A percentile compares a stretch with the other conserved stretches of the same genome.
These are phyloP conservation scores for Esperia sulphurella DNA, from an alignment of 2,888 invertebrate species.

Conservation along the genomic window DNA sequence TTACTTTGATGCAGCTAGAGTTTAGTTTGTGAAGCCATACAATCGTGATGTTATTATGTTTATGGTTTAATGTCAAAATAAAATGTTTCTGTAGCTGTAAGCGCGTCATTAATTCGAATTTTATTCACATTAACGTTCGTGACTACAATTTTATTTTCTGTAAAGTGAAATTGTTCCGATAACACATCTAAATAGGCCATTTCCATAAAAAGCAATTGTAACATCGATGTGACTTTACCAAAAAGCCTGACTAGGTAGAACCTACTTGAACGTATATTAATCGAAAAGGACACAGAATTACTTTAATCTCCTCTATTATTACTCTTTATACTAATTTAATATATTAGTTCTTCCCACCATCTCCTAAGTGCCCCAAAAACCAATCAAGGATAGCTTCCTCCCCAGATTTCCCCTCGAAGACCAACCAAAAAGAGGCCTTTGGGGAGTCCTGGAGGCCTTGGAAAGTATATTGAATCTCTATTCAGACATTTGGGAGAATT, in stretches of 20 bases:
- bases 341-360: no score
- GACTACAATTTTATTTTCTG: constrained; percentile 43
- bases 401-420: no score
- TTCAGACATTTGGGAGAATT: no score
- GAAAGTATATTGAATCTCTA: no score
- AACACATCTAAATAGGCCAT: constrained; percentile 42
- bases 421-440: no score
- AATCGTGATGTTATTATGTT: constrained; percentile 63
- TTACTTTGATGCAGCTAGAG: constrained; percentile 15
- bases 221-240: background rate
- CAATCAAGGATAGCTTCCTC: no score
- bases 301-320: no score
- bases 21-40: constrained; percentile 32
- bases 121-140: constrained; percentile 62
- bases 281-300: no score
- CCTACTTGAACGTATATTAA: no score
- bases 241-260: background rate
- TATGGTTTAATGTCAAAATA: constrained; percentile 70
- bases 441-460: no score
- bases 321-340: no score
- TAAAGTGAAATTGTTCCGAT: constrained; percentile 44
- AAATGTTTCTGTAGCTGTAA: constrained; percentile 56
- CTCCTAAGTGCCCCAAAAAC: no score
- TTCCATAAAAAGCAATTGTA: constrained; percentile 12
- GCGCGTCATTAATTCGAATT: constrained; percentile 64